Conservation (phyloP, 2,797 vertebrate species). For the Scyliorhinus canicula region DNA sequence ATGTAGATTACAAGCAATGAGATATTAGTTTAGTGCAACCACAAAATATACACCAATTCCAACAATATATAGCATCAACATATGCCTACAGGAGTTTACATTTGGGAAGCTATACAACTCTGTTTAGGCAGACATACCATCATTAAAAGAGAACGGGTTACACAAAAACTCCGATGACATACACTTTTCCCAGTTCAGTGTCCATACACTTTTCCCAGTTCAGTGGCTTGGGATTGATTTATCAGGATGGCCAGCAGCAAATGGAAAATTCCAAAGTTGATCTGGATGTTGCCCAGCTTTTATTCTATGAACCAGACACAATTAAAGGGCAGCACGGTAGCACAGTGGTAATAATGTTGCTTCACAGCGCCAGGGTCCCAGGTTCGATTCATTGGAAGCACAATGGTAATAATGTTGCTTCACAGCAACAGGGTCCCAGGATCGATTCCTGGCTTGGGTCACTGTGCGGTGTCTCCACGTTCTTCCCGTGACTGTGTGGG, state of each 20-base stretch:
- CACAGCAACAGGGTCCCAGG: too few species aligned
- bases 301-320: neutral
- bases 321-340: too few species aligned
- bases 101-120: neutral
- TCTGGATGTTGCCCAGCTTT: neutral
- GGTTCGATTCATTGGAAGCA: too few species aligned
- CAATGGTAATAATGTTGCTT: too few species aligned
- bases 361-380: too few species aligned
- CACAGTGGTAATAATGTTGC: too few species aligned
- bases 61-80: neutral
- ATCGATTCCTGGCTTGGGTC: too few species aligned
- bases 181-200: neutral
- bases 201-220: neutral
- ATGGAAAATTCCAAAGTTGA: neutral
- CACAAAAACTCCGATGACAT: neutral
- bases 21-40: neutral
- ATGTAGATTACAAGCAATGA: neutral
- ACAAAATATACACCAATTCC: neutral
- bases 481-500: too few species aligned
- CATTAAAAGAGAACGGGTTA: neutral
- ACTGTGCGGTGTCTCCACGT: too few species aligned
- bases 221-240: neutral
- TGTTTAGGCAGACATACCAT: neutral
- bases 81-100: neutral
- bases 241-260: neutral